These are phyloP conservation scores for Scaptomyza montana DNA, from an alignment of 1,140 invertebrate species.

Conservation along the genomic window DNA sequence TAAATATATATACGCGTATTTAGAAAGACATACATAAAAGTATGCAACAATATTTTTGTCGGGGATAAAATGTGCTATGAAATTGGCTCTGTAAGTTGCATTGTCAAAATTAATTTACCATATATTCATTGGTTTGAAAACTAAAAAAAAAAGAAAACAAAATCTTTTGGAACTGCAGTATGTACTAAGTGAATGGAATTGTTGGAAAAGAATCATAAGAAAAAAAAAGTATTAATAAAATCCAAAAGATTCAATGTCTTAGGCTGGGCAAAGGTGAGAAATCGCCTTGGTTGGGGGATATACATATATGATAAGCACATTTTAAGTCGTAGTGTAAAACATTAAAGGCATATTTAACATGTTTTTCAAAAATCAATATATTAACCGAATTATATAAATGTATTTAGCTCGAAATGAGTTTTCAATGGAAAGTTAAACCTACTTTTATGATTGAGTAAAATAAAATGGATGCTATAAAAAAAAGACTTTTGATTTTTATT, in stretches of 20 bases:
- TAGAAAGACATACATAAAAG: slow-evolving; percentile 3
- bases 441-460: background rate
- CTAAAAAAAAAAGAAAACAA: background rate
- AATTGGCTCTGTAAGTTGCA: background rate
- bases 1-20: background rate
- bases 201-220: background rate
- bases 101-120: background rate
- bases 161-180: background rate
- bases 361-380: slow-evolving; percentile 31
- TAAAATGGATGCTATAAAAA: background rate
- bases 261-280: background rate
- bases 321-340: too few species aligned
- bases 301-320: too few species aligned
- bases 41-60: background rate
- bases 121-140: too few species aligned
- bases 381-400: background rate
- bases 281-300: background rate
- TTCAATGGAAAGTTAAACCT: too few species aligned
- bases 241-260: background rate
- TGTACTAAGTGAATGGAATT: background rate
- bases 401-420: background rate
- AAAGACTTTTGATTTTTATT: too few species aligned
- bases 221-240: background rate
- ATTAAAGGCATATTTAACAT: slow-evolving; percentile 33
- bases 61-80: background rate